Evolutionary conservation across 2,888 invertebrate species (phyloP).

Genomic region (Torymus aiolomorphi): DNA sequence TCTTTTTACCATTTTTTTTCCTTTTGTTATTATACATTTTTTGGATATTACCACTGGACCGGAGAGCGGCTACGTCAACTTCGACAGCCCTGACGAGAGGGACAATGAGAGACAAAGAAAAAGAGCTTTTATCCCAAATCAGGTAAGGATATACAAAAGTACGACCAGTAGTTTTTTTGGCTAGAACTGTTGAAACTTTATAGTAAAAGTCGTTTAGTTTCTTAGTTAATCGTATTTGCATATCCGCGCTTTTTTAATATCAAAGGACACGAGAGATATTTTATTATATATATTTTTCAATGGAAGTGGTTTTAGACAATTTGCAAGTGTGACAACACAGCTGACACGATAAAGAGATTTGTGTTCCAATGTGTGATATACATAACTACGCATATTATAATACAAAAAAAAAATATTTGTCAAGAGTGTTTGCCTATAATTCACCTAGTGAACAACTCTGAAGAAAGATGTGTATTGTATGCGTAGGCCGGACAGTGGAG

Average conservation of each 20-base stretch:
- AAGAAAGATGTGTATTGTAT: conserved; percentile 14
- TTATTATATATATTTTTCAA: conserved; percentile 30
- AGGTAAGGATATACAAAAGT: conserved; percentile 54
- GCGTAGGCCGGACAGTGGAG: background rate
- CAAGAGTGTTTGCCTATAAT: conserved; percentile 34
- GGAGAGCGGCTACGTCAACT: conserved; percentile 14
- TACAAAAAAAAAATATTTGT: conserved; percentile 6
- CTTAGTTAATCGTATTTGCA: conserved; percentile 56
- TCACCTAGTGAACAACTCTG: conserved; percentile 7
- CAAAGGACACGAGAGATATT: conserved; percentile 54
- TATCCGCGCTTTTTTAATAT: conserved; percentile 53
- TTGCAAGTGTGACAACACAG: conserved; percentile 57
- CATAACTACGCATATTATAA: background rate
- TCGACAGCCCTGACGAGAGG: conserved; percentile 16
- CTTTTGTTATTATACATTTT: conserved; percentile 43
- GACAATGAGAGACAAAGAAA: background rate
- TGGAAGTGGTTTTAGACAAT: conserved; percentile 58
- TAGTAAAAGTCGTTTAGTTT: conserved; percentile 57
- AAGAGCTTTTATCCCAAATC: conserved; percentile 6
- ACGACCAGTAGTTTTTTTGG: conserved; percentile 53
- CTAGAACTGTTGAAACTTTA: conserved; percentile 57
- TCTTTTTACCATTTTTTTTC: conserved; percentile 33
- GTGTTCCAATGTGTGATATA: conserved; percentile 20
- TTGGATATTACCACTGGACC: conserved; percentile 25
- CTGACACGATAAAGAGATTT: conserved; percentile 28